Evolutionary conservation across 2,797 vertebrate genomes (phyloP).

Genomic region (Oreochromis grahami): DNA sequence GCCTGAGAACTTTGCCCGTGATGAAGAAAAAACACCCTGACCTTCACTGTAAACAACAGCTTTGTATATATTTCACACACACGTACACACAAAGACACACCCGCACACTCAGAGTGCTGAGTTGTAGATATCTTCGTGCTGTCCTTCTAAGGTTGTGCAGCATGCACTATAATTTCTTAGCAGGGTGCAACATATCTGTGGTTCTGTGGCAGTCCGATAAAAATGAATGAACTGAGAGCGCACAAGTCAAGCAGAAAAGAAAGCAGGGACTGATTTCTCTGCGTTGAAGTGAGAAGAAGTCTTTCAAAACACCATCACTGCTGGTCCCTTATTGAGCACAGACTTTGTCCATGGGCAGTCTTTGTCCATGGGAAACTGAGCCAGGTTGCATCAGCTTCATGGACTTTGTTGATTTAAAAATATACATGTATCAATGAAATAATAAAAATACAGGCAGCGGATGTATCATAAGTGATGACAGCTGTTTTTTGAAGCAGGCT

Average conservation of each 20-base stretch:
- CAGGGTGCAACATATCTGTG: constrained; percentile 40
- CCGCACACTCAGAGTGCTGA: background rate
- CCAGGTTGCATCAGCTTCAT: background rate
- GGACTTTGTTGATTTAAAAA: background rate
- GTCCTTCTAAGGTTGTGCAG: constrained; percentile 7
- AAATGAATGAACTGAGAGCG: constrained; percentile 4
- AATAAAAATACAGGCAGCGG: constrained; percentile 3
- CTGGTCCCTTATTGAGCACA: background rate
- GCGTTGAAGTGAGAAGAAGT: background rate
- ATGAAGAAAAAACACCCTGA: constrained; percentile 18
- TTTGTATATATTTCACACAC: background rate
- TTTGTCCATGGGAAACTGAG: background rate
- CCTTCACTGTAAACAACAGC: constrained; percentile 48
- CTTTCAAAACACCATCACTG: background rate
- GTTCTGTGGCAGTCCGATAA: background rate
- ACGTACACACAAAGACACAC: background rate
- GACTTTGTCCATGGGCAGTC: background rate
- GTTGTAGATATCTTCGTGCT: background rate
- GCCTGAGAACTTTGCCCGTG: constrained; percentile 12
- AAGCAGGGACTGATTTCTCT: background rate
- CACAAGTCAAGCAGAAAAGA: background rate
- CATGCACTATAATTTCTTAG: constrained; percentile 42
- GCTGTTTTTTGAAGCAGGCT: background rate
- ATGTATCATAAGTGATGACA: constrained; percentile 1
- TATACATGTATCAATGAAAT: constrained; percentile 4